Evolutionary conservation across 1,140 invertebrate genomes (phyloP), one percentile per base, ranked within the genome.

Genomic region (Octopus bimaculoides): DNA sequence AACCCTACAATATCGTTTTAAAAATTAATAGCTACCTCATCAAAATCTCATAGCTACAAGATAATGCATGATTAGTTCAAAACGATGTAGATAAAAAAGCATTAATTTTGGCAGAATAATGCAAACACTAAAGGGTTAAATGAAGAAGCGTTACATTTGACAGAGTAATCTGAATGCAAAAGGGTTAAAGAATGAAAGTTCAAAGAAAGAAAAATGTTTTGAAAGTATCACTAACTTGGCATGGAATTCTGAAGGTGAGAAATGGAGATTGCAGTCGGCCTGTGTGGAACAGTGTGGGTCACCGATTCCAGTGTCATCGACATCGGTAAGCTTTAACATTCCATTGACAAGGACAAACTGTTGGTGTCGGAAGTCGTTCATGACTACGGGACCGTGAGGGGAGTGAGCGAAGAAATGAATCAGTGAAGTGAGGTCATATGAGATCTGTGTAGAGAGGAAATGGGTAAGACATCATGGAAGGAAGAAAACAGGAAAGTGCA

Each of bases 271-370:
- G 80, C 89, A 89, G 73, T 90, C 87, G 4, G 76, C n/a, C 71
- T 87, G 81, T 0, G 76, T 75, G 7, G 52, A 54, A 81, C 91
- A 92, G 17, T 53, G 20, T 12, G 89, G 90, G 78, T 91, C 91
- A 6, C 84, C 84, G 54, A 92, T 86, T 0, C 89, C 88, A 7
- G 91, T 82, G 81, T 92, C 91, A 83, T 92, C 91, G 5, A 91
- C 88, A 83, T 92, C 91, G 4, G 91, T 89, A 52, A 92, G 82
- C 80, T 92, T 92, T 4, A 92, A 83, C 9, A 83, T 81, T 14
- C 90, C 90, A 79, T 88, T 83, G 52, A 91, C 89, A 5, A 91
- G 78, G 14, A 92, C 90, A 83, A 92, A 92, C 83, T 92, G 91
- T 82, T 91, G 89, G 4, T 90, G 85, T 77, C 90, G 86, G 80